Evolutionary conservation across 2,888 invertebrate genomes (phyloP).

Genomic region (Ophion slaviceki): DNA sequence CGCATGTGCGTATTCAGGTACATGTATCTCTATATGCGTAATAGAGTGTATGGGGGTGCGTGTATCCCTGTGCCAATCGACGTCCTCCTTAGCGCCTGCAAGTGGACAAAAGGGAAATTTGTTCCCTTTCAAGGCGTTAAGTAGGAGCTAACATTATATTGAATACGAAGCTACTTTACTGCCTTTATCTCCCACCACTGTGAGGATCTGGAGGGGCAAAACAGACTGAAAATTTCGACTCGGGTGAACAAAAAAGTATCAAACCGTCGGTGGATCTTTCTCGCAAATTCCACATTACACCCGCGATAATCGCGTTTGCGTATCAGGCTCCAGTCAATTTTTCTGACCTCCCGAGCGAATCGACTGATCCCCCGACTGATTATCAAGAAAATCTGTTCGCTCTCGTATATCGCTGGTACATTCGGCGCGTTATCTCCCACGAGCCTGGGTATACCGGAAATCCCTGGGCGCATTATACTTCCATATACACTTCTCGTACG

Average conservation of each 20-base stretch:
- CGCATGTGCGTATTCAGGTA: no score
- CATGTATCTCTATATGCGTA: no score
- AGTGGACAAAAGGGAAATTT: no score
- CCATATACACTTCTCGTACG: constrained; percentile 7
- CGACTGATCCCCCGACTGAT: constrained; percentile 75
- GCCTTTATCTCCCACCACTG: no score
- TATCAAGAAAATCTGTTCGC: constrained; percentile 71
- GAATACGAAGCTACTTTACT: no score
- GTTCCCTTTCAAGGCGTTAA: no score
- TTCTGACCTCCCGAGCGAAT: constrained; percentile 79
- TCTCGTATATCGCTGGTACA: constrained; percentile 43
- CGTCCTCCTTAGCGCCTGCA: no score
- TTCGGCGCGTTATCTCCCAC: constrained; percentile 64
- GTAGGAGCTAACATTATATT: no score
- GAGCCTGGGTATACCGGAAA: constrained; percentile 46
- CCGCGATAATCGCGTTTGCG: constrained; percentile 79
- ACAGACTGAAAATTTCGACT: no score
- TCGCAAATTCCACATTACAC: constrained; percentile 35
- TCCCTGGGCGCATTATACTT: constrained; percentile 26
- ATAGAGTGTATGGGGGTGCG: no score
- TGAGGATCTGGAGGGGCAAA: no score
- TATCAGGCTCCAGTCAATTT: constrained; percentile 82
- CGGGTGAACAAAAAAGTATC: constrained; percentile 10
- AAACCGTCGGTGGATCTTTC: constrained; percentile 29
- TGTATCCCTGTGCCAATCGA: no score